Conservation (phyloP, 2,797 vertebrate genomes). For the Petrocephalus sullivani region DNA sequence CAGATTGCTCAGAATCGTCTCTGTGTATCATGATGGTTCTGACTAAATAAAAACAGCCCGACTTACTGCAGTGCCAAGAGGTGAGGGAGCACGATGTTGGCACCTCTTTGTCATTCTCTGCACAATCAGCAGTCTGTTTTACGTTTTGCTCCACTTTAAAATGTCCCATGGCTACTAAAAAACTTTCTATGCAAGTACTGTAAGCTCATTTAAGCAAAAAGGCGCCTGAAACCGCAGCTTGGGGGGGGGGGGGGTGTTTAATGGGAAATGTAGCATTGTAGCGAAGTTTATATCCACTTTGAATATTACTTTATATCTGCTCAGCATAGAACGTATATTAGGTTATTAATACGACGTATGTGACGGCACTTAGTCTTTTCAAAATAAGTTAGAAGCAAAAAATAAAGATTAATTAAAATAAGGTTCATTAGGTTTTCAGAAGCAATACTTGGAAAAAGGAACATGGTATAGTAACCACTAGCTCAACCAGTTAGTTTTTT, state of each 20-base stretch:
- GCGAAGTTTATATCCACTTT: background rate
- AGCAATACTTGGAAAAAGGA: background rate
- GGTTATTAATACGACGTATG: background rate
- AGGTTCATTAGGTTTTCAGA: background rate
- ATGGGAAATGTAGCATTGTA: background rate
- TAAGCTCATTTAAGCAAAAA: background rate
- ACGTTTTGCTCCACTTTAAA: background rate
- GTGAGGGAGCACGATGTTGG: background rate
- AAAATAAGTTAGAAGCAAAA: background rate
- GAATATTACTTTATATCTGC: background rate
- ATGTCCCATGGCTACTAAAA: background rate
- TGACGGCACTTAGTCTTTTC: background rate
- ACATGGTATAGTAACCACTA: background rate
- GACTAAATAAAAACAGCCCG: conserved; percentile 10
- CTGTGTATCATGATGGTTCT: background rate
- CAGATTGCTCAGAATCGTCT: background rate
- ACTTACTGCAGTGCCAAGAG: background rate
- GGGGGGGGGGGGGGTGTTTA: background rate
- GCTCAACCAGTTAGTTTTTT: background rate
- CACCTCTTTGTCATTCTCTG: background rate
- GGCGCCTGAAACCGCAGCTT: background rate
- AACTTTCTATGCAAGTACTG: background rate
- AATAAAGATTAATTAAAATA: background rate
- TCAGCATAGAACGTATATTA: background rate
- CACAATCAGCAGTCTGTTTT: background rate